Percentiles rank a stretch among this genome's conserved stretches.
Evolutionary conservation across 92 coral and sea anemone species (phyloP).

Genomic region (Paragorgia papillata): DNA sequence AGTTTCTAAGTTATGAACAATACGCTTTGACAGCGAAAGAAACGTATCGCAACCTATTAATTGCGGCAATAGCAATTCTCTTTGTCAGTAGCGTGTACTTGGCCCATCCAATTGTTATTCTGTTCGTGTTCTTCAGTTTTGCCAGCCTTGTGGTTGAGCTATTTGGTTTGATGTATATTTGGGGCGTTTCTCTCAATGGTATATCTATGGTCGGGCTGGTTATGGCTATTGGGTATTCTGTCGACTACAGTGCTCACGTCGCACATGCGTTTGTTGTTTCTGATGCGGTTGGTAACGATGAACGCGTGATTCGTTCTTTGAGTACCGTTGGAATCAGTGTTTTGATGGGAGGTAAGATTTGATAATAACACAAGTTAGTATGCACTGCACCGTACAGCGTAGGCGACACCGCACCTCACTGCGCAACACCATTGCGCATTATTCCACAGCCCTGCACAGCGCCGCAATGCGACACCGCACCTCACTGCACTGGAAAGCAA

Average conservation of each 20-base stretch:
- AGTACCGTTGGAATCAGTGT: constrained; percentile 73
- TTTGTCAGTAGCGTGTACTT: constrained; percentile 66
- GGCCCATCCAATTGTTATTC: constrained; percentile 58
- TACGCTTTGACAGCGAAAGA: constrained; percentile 63
- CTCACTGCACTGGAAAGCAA: too few species aligned
- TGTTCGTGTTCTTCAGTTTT: constrained; percentile 69
- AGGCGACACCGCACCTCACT: too few species aligned
- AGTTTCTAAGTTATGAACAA: constrained; percentile 69
- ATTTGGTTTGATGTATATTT: constrained; percentile 72
- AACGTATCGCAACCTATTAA: constrained; percentile 64
- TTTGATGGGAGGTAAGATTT: constrained; percentile 67
- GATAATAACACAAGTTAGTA: too few species aligned
- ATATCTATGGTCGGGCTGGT: constrained; percentile 66
- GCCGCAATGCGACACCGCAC: too few species aligned
- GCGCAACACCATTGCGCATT: too few species aligned
- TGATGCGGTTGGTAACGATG: constrained; percentile 42
- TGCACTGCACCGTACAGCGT: too few species aligned
- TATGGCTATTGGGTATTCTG: constrained; percentile 69
- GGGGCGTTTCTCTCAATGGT: constrained; percentile 72
- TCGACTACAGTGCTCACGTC: constrained; percentile 65
- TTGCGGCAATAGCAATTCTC: constrained; percentile 69
- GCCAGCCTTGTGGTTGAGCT: constrained; percentile 67
- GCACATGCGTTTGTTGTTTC: constrained; percentile 71
- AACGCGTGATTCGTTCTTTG: constrained; percentile 63
- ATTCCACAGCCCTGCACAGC: too few species aligned